phyloP scores from a whole-genome alignment of 2,888 invertebrate species.

The Cataglyphis livida region DNA sequence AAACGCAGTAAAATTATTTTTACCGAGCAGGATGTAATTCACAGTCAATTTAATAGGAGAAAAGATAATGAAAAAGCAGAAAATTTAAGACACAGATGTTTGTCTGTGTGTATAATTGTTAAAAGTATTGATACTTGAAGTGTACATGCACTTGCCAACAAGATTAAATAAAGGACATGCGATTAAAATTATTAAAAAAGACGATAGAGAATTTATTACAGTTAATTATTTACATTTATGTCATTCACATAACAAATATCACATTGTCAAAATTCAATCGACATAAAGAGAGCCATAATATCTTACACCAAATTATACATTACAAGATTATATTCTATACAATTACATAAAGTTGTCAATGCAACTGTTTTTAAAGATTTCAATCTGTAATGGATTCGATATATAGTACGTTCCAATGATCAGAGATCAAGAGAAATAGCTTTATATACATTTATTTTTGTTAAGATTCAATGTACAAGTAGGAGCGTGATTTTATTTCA shows the following conservation, averaged over 20 bases:
- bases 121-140: conserved; percentile 63
- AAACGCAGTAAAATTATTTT: background rate
- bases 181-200: conserved; percentile 18
- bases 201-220: conserved; percentile 16
- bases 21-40: background rate
- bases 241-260: conserved; percentile 61
- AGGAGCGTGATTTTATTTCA: background rate
- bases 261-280: conserved; percentile 48
- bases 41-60: background rate
- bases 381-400: background rate
- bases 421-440: background rate
- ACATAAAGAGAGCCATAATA: background rate
- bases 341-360: background rate
- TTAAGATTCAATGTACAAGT: background rate
- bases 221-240: conserved; percentile 30
- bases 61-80: background rate
- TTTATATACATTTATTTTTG: background rate
- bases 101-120: conserved; percentile 48
- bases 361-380: background rate
- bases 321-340: conserved; percentile 9
- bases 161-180: conserved; percentile 29
- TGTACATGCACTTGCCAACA: conserved; percentile 53
- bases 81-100: background rate
- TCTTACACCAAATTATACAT: conserved; percentile 10
- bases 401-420: background rate